These are phyloP conservation scores for Osmoderma eremita DNA, from an alignment of 2,888 invertebrate genomes.

Conservation along the genomic window DNA sequence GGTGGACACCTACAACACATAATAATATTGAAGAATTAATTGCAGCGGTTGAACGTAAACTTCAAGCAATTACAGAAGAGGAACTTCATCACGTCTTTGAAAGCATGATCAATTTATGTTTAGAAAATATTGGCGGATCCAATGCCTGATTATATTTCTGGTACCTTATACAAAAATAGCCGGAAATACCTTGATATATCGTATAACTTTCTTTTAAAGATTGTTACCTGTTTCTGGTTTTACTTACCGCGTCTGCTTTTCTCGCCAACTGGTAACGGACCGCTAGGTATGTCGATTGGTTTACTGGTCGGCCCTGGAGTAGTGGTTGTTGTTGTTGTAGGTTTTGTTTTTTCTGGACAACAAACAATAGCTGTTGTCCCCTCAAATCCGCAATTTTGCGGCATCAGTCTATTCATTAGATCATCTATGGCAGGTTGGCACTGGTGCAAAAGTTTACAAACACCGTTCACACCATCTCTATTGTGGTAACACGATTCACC, in stretches of 20 bases:
- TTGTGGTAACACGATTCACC: slow-evolving; percentile 6
- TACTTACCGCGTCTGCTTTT: slow-evolving; percentile 9
- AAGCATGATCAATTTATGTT: no score
- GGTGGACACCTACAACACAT: no score
- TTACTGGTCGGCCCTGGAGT: background rate
- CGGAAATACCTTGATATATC: no score
- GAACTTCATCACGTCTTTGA: no score
- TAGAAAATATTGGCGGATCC: no score
- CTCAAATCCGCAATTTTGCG: slow-evolving; percentile 13
- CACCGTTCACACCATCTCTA: background rate
- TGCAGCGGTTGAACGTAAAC: no score
- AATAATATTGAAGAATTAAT: no score
- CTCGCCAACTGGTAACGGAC: slow-evolving; percentile 1
- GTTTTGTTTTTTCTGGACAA: background rate
- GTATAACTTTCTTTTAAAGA: background rate
- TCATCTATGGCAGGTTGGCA: background rate
- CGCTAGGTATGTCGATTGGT: background rate
- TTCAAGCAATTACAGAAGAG: no score
- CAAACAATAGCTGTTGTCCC: slow-evolving; percentile 3
- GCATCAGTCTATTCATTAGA: background rate
- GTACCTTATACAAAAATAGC: no score
- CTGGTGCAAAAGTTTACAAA: background rate
- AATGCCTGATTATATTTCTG: no score
- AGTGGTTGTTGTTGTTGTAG: background rate
- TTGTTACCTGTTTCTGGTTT: background rate